Evolutionary conservation across 2,797 vertebrate genomes (phyloP).

Genomic region (Morus bassanus): DNA sequence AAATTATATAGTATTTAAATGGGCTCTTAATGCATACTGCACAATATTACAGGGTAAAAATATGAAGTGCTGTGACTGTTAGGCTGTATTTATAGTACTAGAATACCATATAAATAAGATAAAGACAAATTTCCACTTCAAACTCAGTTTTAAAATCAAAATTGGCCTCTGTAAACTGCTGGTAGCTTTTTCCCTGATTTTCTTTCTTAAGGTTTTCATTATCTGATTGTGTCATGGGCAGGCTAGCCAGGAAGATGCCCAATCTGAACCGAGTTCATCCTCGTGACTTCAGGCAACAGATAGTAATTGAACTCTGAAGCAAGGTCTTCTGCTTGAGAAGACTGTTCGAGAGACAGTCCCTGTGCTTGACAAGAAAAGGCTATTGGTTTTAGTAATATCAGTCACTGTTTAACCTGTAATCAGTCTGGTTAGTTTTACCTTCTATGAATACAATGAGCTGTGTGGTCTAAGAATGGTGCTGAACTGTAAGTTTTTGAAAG

Average conservation of each 20-base stretch:
- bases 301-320: not conserved
- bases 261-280: not conserved
- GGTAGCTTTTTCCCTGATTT: not conserved
- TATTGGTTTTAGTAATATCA: not conserved
- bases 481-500: not conserved
- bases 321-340: not conserved
- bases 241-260: not conserved
- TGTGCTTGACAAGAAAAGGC: not conserved
- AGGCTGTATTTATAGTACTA: not conserved
- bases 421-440: not conserved
- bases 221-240: not conserved
- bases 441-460: not conserved
- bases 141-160: not conserved
- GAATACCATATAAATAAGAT: not conserved
- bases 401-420: not conserved
- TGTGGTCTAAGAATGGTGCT: not conserved
- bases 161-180: not conserved
- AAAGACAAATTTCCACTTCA: not conserved
- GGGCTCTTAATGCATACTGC: not conserved
- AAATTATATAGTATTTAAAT: not conserved
- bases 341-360: not conserved
- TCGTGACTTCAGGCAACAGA: not conserved
- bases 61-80: not conserved
- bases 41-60: not conserved
- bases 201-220: not conserved